Percentiles rank a stretch among this genome's conserved stretches.
Conservation (phyloP, 2,888 invertebrate species). For the Corythucha ciliata region DNA sequence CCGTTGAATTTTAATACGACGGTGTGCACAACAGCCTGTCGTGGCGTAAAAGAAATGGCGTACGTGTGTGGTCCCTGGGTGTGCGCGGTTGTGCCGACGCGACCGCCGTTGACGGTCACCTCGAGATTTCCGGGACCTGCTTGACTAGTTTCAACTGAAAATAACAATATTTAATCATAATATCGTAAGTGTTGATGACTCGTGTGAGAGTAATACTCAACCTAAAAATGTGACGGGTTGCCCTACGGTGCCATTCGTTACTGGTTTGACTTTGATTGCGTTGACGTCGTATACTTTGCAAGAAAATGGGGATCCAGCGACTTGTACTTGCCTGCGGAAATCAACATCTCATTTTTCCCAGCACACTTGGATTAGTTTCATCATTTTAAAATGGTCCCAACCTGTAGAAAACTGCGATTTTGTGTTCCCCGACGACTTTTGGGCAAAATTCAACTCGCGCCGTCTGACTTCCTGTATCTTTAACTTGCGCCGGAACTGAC, state of each 20-base stretch:
- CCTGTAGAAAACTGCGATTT: conserved; percentile 68
- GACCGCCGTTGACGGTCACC: conserved; percentile 95
- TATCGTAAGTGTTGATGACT: not conserved
- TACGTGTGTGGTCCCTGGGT: conserved; percentile 94
- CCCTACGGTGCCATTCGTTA: conserved; percentile 76
- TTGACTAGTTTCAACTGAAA: conserved; percentile 87
- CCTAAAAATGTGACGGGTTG: conserved; percentile 86
- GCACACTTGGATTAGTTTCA: not conserved
- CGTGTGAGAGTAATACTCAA: conserved; percentile 40
- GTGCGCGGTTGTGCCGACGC: conserved; percentile 92
- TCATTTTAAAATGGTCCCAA: conserved; percentile 38
- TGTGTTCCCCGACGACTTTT: conserved; percentile 81
- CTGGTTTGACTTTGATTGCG: conserved; percentile 88
- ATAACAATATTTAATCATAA: not conserved
- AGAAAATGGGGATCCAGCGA: conserved; percentile 87
- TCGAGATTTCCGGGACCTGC: conserved; percentile 98
- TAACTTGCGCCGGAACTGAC: conserved; percentile 79
- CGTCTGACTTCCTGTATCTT: conserved; percentile 68
- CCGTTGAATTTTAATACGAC: conserved; percentile 94
- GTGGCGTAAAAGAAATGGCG: conserved; percentile 93
- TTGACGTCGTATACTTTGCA: conserved; percentile 91
- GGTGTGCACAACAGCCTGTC: conserved; percentile 80
- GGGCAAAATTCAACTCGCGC: conserved; percentile 89
- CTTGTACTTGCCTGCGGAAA: conserved; percentile 56
- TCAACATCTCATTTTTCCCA: not conserved